Conservation (phyloP, 2,888 invertebrate species). For the Spicauda simplicius region DNA sequence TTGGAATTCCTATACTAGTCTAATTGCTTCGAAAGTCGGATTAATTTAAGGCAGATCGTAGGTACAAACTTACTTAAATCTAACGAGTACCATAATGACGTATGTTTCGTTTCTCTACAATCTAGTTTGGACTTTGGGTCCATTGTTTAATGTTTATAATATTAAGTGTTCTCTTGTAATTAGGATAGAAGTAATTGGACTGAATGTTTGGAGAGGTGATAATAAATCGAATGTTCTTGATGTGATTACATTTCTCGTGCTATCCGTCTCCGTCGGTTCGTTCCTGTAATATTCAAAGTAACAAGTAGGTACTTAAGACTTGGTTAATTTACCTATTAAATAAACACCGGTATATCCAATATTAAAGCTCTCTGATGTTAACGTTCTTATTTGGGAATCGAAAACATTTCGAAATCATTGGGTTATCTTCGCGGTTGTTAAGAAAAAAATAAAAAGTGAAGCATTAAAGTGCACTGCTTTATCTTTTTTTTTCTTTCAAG, state of each 20-base stretch:
- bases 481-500: too few species aligned
- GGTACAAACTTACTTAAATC: neutral
- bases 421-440: too few species aligned
- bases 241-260: neutral
- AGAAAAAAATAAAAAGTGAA: too few species aligned
- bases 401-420: too few species aligned
- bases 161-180: neutral
- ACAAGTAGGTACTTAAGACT: neutral
- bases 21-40: constrained; percentile 6
- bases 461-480: too few species aligned
- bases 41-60: constrained; percentile 4
- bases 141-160: neutral
- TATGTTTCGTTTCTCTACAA: neutral
- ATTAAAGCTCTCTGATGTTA: too few species aligned
- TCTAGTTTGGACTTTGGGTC: neutral
- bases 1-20: neutral
- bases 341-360: neutral
- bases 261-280: neutral
- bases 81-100: neutral
- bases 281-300: neutral
- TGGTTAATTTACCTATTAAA: neutral
- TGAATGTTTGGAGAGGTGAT: neutral
- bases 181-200: neutral
- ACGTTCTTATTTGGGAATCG: too few species aligned
- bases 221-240: constrained; percentile 4